Evolutionary conservation across 2,797 vertebrate species (phyloP).

Genomic region (Adrianichthys oophorus): DNA sequence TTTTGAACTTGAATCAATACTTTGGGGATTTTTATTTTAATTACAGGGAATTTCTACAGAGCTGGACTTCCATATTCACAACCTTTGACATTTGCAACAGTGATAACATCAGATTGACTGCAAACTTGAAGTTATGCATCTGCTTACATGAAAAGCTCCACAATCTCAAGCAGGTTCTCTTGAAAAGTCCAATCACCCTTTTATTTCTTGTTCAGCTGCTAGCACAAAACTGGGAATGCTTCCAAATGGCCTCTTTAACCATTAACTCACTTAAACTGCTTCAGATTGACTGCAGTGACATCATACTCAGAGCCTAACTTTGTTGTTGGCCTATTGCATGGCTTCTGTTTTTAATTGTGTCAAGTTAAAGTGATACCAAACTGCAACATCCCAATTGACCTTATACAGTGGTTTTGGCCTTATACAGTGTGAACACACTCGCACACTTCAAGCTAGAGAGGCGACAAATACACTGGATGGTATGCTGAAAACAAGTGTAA

Average conservation of each 20-base stretch:
- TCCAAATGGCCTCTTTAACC: not conserved
- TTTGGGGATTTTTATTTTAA: no score
- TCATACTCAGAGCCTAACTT: not conserved
- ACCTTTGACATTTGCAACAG: no score
- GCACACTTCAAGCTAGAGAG: conserved; percentile 24
- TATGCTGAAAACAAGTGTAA: conserved; percentile 66
- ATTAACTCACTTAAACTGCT: no score
- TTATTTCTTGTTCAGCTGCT: not conserved
- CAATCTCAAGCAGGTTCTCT: no score
- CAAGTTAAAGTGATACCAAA: no score
- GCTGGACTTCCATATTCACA: no score
- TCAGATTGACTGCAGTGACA: not conserved
- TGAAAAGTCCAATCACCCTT: not conserved
- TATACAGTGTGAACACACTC: conserved; percentile 4
- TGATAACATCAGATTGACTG: no score
- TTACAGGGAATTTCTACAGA: no score
- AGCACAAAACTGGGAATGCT: not conserved
- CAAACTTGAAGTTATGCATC: no score
- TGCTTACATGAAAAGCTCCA: no score
- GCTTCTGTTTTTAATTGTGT: not conserved
- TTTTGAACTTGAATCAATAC: no score
- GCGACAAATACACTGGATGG: conserved; percentile 43
- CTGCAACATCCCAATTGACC: no score
- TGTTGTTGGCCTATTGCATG: not conserved
- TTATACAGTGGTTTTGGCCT: not conserved